Evolutionary conservation across 2,113 vertebrate species (phyloP).

Genomic region (Hymenochirus boettgeri): DNA sequence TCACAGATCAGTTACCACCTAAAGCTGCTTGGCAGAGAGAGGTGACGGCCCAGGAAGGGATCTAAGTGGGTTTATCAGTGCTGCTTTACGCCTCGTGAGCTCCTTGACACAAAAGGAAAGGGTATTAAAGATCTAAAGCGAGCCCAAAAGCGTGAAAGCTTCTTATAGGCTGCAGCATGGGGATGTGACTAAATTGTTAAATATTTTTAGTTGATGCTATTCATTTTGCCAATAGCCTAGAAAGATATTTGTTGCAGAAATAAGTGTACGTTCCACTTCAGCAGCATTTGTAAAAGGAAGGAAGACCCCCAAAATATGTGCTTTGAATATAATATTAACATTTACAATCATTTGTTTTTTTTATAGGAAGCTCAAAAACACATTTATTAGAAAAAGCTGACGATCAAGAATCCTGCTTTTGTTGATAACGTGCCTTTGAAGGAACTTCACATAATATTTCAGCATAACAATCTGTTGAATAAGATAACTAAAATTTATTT

Average conservation of each 20-base stretch:
- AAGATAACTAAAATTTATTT: constrained; percentile 39
- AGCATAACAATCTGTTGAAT: constrained; percentile 32
- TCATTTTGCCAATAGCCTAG: constrained; percentile 83
- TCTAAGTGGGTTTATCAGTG: constrained; percentile 99
- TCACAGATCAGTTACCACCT: constrained; percentile 99
- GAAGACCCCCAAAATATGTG: constrained; percentile 79
- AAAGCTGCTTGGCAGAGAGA: constrained; percentile 96
- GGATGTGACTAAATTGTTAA: constrained; percentile 99
- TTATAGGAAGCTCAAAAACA: constrained; percentile 20
- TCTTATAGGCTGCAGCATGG: constrained; percentile 95
- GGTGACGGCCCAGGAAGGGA: constrained; percentile 98
- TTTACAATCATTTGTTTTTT: constrained; percentile 56
- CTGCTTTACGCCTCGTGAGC: constrained; percentile 98
- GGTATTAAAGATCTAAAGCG: constrained; percentile 99
- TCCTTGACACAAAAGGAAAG: constrained; percentile 99
- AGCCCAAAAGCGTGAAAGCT: constrained; percentile 99
- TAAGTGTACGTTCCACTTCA: constrained; percentile 84
- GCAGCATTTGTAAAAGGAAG: constrained; percentile 76
- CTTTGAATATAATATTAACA: constrained; percentile 70
- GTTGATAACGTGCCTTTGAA: constrained; percentile 34
- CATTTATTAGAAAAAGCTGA: constrained; percentile 28
- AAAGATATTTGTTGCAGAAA: constrained; percentile 81
- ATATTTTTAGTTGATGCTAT: constrained; percentile 89
- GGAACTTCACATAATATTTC: constrained; percentile 36
- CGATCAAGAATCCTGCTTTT: constrained; percentile 34